A percentile compares a stretch with the other conserved stretches of the same genome.
Evolutionary conservation across 2,888 invertebrate genomes (phyloP).

Genomic region (Formica aserva): DNA sequence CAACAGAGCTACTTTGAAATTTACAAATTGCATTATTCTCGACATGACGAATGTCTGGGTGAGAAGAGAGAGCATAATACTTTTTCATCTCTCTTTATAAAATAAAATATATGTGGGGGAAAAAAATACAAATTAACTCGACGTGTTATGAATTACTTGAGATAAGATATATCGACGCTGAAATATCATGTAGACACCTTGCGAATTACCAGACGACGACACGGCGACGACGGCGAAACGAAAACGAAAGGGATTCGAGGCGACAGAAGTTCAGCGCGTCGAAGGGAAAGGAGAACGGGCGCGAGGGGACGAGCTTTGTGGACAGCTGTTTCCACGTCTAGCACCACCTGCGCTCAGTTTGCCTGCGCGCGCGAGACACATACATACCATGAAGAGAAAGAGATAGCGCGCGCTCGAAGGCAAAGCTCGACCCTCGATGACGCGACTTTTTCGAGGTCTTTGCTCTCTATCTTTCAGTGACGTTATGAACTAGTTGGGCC

Average conservation of each 20-base stretch:
- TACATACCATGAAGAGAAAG: conserved; percentile 44
- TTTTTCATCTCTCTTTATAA: background rate
- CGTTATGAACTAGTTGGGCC: conserved; percentile 23
- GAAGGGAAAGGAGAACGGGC: conserved; percentile 51
- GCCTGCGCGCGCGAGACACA: conserved; percentile 59
- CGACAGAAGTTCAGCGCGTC: conserved; percentile 54
- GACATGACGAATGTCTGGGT: background rate
- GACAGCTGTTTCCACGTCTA: conserved; percentile 80
- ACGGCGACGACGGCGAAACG: conserved; percentile 1
- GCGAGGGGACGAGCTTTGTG: conserved; percentile 58
- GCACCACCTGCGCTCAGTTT: conserved; percentile 82
- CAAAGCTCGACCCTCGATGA: conserved; percentile 25
- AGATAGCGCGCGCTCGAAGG: background rate
- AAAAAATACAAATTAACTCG: background rate
- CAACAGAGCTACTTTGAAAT: background rate
- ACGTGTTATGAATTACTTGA: background rate
- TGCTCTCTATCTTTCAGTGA: conserved; percentile 9
- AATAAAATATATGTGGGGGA: background rate
- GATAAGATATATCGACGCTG: background rate
- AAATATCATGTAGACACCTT: background rate
- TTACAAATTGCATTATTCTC: conserved; percentile 15
- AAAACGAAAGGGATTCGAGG: conserved; percentile 61
- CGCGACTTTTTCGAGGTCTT: conserved; percentile 29
- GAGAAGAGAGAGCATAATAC: background rate
- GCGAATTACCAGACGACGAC: background rate